Conservation (phyloP, 2,113 vertebrate species). For the Melanocharis versteri region DNA sequence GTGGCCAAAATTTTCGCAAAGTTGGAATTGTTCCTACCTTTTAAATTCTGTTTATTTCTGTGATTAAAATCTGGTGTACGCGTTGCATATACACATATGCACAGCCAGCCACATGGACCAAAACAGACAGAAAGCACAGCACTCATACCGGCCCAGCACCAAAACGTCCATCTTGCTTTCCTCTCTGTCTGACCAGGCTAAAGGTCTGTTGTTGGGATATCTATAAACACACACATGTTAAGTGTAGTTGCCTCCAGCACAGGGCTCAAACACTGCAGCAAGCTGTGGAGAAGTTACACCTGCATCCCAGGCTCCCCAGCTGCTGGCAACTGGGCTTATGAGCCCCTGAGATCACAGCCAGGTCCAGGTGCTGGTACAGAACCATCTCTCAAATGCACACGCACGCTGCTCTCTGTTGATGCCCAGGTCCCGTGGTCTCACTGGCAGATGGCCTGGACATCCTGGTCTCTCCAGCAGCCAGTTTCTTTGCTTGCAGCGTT, state of each 20-base stretch:
- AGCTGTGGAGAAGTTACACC: background rate
- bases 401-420: fast-evolving
- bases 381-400: background rate
- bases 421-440: fast-evolving
- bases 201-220: background rate
- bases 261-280: background rate
- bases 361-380: background rate
- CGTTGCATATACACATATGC: too few species aligned
- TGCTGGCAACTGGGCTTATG: background rate
- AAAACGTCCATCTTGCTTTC: background rate
- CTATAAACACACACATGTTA: background rate
- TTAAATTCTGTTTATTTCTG: background rate
- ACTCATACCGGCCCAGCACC: background rate
- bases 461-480: background rate
- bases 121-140: background rate
- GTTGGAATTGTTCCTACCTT: background rate
- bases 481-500: background rate
- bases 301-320: background rate
- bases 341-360: background rate
- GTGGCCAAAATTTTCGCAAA: background rate
- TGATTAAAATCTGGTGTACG: background rate
- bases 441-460: background rate
- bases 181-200: background rate
- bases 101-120: background rate
- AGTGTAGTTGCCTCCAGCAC: background rate